Percentiles rank a stretch among this genome's conserved stretches.
These are phyloP conservation scores for Symphodus melops DNA, from an alignment of 2,113 vertebrate genomes.

Conservation along the genomic window DNA sequence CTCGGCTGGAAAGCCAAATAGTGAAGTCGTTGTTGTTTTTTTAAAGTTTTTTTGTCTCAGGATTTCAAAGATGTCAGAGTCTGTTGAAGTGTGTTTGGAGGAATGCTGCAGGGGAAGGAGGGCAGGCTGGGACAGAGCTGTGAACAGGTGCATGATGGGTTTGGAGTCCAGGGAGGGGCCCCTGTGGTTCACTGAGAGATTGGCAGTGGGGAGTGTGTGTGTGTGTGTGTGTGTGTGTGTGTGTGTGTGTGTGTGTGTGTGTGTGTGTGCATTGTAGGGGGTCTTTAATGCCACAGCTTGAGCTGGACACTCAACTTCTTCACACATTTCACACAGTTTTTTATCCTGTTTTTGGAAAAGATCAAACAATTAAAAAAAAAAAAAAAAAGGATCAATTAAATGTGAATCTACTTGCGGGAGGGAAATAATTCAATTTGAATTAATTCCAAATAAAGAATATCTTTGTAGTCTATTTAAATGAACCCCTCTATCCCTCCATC, in stretches of 20 bases:
- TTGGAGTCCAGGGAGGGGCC: slow-evolving; percentile 54
- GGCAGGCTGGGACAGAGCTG: slow-evolving; percentile 57
- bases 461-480: not conserved
- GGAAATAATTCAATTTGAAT: not conserved
- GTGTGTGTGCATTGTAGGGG: slow-evolving; percentile 6
- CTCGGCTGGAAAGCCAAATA: slow-evolving; percentile 3
- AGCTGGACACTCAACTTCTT: not conserved
- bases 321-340: not conserved
- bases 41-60: not conserved
- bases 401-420: too few species aligned
- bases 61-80: slow-evolving; percentile 43
- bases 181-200: slow-evolving; percentile 43
- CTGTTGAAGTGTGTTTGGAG: slow-evolving; percentile 29
- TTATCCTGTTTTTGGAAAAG: too few species aligned
- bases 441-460: not conserved
- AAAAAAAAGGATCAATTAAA: too few species aligned
- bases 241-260: too few species aligned
- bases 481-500: not conserved
- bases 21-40: not conserved
- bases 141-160: slow-evolving; percentile 74
- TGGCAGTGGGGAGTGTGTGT: slow-evolving; percentile 3
- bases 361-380: too few species aligned
- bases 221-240: slow-evolving; percentile 1
- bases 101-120: slow-evolving; percentile 35
- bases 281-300: slow-evolving; percentile 14